Evolutionary conservation across 2,797 vertebrate genomes (phyloP), one percentile per base, ranked within the genome.

Genomic region (Sebastes oblongus): DNA sequence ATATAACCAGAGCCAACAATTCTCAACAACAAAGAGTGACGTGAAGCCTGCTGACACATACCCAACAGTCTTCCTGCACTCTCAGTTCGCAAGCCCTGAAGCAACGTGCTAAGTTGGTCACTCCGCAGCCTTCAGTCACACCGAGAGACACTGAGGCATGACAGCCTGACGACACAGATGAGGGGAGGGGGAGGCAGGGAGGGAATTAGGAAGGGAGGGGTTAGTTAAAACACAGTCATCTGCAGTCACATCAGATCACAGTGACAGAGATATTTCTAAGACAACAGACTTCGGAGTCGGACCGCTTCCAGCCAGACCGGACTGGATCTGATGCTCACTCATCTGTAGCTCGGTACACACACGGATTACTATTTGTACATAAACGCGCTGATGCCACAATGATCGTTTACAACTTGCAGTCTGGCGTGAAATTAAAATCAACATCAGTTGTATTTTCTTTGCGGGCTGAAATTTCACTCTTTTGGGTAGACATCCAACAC

Each of bases 41-140:
- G 13, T 65, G 62, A 62, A 60, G 58, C 42, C 14, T 42, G 75
- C 75, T 75, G 82, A 89, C 83, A 68, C 54, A 46, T 82, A 81
- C 64, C 65, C 67, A 75, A 52, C 87, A 81, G 74, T 52, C 58
- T 34, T 55, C 39, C 78, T 59, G 75, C 66, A 18, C 83, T 80
- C 73, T 81, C 66, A 32, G 73, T 85, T 83, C 66, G 36, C 72
- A 55, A 72, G 84, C 65, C 90, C 89, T 30, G 36, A 27, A 92
- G 91, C 79, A 42, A 72, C 50, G 54, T 61, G 69, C 85, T 78
- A 91, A 84, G 86, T 87, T 91, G 88, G 85, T 89, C 88, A 89
- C 80, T 87, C 75, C 77, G 25, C 83, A 80, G 89, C 91, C 92
- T 82, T 89, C 60, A 86, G 86, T 91, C 84, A 78, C 86, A 78